These are phyloP conservation scores for Phthorimaea operculella DNA, from an alignment of 1,140 invertebrate species.

Conservation along the genomic window DNA sequence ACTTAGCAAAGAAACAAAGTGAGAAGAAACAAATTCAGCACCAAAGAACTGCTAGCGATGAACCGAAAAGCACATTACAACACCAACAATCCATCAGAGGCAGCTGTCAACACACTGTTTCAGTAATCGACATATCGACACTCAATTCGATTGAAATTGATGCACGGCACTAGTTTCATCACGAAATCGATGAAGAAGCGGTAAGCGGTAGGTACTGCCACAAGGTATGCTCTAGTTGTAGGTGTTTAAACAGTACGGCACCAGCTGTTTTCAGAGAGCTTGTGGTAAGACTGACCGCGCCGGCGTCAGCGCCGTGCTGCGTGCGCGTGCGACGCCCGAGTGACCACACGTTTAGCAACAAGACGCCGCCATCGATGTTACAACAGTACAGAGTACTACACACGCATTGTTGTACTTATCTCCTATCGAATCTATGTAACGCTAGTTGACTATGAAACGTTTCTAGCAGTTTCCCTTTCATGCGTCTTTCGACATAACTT, in stretches of 20 bases:
- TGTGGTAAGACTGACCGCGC: slow-evolving; percentile 31
- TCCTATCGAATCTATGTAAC: slow-evolving; percentile 36
- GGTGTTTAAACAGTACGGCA: not conserved
- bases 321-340: slow-evolving; percentile 33
- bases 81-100: slow-evolving; percentile 1
- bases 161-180: not conserved
- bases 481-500: slow-evolving; percentile 9
- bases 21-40: not conserved
- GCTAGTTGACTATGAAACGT: slow-evolving; percentile 13
- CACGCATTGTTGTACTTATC: slow-evolving; percentile 49
- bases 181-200: not conserved
- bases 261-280: not conserved
- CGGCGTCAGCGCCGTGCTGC: not conserved
- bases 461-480: slow-evolving; percentile 25
- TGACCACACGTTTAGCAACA: slow-evolving; percentile 40
- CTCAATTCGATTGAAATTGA: not conserved
- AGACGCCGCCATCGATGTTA: slow-evolving; percentile 34
- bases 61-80: not conserved
- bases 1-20: not conserved
- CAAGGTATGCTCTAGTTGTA: not conserved
- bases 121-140: not conserved
- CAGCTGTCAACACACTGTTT: not conserved
- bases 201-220: not conserved
- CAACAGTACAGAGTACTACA: slow-evolving; percentile 23
- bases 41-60: too few species aligned